Percentiles rank a stretch among this genome's conserved stretches.
These are phyloP conservation scores for Caenorhabditis tropicalis DNA, from an alignment of 1,140 invertebrate species.

Conservation along the genomic window DNA sequence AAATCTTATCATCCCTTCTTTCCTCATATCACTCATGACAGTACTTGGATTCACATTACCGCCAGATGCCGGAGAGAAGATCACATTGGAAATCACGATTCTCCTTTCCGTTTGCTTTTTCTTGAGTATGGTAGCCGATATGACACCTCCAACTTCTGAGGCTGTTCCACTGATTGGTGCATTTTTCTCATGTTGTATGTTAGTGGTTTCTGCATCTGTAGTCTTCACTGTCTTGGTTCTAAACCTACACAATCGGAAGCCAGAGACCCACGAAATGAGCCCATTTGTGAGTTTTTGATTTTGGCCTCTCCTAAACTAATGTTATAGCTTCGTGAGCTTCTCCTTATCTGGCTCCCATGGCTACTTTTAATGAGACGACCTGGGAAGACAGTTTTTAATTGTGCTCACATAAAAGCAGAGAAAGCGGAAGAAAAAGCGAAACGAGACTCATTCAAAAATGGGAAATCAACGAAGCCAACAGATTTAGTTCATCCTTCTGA, in stretches of 20 bases:
- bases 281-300: slow-evolving; percentile 78
- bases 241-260: slow-evolving; percentile 91
- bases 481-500: slow-evolving; percentile 29
- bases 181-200: slow-evolving; percentile 99
- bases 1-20: slow-evolving; percentile 96
- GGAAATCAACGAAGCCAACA: neutral
- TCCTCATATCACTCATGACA: slow-evolving; percentile 97
- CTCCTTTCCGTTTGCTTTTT: slow-evolving; percentile 74
- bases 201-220: slow-evolving; percentile 98
- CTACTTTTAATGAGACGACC: slow-evolving; percentile 68
- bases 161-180: slow-evolving; percentile 96
- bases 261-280: slow-evolving; percentile 93
- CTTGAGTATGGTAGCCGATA: slow-evolving; percentile 74
- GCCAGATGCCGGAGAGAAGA: slow-evolving; percentile 97
- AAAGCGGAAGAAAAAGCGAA: slow-evolving; percentile 44
- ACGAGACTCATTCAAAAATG: slow-evolving; percentile 1
- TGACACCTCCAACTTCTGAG: slow-evolving; percentile 95
- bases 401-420: slow-evolving; percentile 47
- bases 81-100: slow-evolving; percentile 91
- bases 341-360: slow-evolving; percentile 69
- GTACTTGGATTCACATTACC: slow-evolving; percentile 96
- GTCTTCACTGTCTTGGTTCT: slow-evolving; percentile 98
- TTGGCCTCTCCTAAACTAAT: neutral
- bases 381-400: slow-evolving; percentile 59
- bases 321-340: slow-evolving; percentile 64